Conservation (phyloP, 2,113 vertebrate genomes). For the Meriones unguiculatus region DNA sequence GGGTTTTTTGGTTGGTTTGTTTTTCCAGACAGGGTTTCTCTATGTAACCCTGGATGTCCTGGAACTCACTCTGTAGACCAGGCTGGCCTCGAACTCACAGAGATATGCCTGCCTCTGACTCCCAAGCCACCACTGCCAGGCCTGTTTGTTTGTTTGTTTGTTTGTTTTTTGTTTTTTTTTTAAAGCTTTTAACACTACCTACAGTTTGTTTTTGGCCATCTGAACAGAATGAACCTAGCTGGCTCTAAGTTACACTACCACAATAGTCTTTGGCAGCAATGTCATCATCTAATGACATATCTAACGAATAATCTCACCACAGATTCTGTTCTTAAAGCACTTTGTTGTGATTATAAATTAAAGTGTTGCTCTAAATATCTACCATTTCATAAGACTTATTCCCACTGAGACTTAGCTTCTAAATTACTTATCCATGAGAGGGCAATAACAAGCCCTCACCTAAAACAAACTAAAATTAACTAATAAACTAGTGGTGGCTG, state of each 20-base stretch:
- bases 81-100: neutral
- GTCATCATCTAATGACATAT: conserved; percentile 7
- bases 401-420: conserved; percentile 47
- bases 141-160: no score
- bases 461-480: conserved; percentile 47
- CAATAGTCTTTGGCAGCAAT: neutral
- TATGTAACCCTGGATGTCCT: no score
- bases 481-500: neutral
- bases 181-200: neutral
- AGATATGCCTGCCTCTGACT: neutral
- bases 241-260: conserved; percentile 4
- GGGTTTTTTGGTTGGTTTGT: neutral
- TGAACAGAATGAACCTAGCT: neutral
- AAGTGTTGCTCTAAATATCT: conserved; percentile 22
- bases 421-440: conserved; percentile 30
- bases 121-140: no score
- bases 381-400: conserved; percentile 55
- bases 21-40: no score
- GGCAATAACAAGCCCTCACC: conserved; percentile 24
- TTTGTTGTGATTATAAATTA: conserved; percentile 16
- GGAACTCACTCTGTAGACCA: no score
- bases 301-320: conserved; percentile 25
- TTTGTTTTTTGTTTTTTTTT: no score
- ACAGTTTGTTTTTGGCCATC: neutral
- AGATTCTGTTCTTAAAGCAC: conserved; percentile 18